phyloP scores from a whole-genome alignment of 2,888 invertebrate genomes.

The Coelinius sp. region DNA sequence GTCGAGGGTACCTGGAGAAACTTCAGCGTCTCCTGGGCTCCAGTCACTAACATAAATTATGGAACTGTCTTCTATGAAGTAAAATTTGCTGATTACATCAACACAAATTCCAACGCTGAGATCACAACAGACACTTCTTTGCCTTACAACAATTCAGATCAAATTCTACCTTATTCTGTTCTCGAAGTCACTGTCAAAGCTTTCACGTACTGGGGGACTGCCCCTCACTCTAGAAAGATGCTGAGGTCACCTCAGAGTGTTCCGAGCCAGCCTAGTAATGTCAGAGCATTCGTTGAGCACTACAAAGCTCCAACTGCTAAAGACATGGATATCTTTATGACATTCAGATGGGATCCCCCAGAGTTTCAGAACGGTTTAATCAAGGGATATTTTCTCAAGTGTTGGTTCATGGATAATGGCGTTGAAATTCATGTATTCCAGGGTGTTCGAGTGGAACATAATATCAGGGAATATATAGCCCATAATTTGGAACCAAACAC shows the following conservation, averaged over 20 bases:
- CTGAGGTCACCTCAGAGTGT: conserved; percentile 85
- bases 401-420: conserved; percentile 75
- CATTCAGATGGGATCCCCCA: conserved; percentile 83
- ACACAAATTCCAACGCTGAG: conserved; percentile 74
- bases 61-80: conserved; percentile 88
- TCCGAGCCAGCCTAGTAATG: conserved; percentile 81
- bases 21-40: conserved; percentile 89
- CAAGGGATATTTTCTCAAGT: conserved; percentile 80
- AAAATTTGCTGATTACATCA: conserved; percentile 76
- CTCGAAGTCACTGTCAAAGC: conserved; percentile 84
- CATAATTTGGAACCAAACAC: conserved; percentile 75
- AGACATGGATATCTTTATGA: conserved; percentile 55
- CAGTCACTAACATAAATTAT: conserved; percentile 82
- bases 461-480: conserved; percentile 75
- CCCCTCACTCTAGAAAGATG: conserved; percentile 76
- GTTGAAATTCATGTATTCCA: conserved; percentile 74
- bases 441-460: conserved; percentile 72
- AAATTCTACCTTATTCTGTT: conserved; percentile 79
- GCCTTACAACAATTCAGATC: conserved; percentile 69
- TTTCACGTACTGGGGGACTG: conserved; percentile 88
- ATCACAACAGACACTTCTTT: conserved; percentile 63
- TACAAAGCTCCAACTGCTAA: conserved; percentile 67
- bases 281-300: conserved; percentile 81
- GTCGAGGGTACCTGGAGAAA: conserved; percentile 84
- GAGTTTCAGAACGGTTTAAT: conserved; percentile 82